These are phyloP conservation scores for Bombyx mandarina DNA, from an alignment of 1,140 invertebrate species.

Conservation along the genomic window DNA sequence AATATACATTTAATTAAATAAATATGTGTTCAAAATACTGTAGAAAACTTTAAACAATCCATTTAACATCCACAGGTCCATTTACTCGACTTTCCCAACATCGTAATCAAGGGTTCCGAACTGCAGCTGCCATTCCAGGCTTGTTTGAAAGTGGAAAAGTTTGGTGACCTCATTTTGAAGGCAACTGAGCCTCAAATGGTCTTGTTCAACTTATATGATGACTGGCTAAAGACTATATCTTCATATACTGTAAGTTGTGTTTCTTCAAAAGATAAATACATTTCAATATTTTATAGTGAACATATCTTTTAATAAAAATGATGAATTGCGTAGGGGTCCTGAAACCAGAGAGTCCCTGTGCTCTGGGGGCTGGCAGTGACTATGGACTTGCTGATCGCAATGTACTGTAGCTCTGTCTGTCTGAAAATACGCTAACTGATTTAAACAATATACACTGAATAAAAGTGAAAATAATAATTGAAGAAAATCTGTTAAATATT, in stretches of 20 bases:
- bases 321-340: slow-evolving; percentile 24
- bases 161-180: slow-evolving; percentile 98
- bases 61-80: slow-evolving; percentile 77
- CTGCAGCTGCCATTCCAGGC: slow-evolving; percentile 99
- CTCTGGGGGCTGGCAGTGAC: slow-evolving; percentile 55
- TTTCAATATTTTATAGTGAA: neutral
- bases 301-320: slow-evolving; percentile 5
- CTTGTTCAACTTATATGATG: slow-evolving; percentile 98
- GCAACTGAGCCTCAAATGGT: slow-evolving; percentile 99
- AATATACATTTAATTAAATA: too few relatives aligned
- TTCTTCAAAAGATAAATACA: neutral
- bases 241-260: slow-evolving; percentile 82
- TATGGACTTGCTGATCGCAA: slow-evolving; percentile 35
- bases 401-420: slow-evolving; percentile 9
- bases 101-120: slow-evolving; percentile 99
- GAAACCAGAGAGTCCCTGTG: slow-evolving; percentile 63
- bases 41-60: too few relatives aligned
- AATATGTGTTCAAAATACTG: too few relatives aligned
- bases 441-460: neutral
- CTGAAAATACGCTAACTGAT: slow-evolving; percentile 52
- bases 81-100: slow-evolving; percentile 99
- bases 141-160: slow-evolving; percentile 99
- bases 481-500: neutral
- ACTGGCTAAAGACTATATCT: slow-evolving; percentile 98
- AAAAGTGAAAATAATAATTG: neutral